Conservation (phyloP, 2,797 vertebrate species). For the Danionella dracula region DNA sequence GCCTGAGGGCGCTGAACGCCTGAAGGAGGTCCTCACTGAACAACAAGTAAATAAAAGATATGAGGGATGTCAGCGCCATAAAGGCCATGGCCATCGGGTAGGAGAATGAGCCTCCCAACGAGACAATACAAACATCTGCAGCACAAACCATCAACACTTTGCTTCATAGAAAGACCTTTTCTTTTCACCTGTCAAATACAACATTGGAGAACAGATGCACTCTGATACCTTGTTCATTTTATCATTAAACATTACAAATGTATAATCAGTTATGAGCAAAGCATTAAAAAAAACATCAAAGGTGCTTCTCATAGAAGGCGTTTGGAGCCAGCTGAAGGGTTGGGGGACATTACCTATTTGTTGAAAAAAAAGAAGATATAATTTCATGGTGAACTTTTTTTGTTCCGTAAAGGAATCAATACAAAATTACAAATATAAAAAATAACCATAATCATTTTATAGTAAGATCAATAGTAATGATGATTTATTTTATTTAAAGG, state of each 20-base stretch:
- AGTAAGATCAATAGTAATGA: too few relatives aligned
- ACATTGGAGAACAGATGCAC: neutral
- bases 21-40: slow-evolving; percentile 44
- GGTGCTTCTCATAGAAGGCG: neutral
- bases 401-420: too few relatives aligned
- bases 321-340: neutral
- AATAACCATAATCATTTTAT: too few relatives aligned
- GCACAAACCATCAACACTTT: slow-evolving; percentile 28
- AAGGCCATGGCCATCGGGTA: slow-evolving; percentile 30
- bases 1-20: slow-evolving; percentile 46
- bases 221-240: neutral
- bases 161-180: slow-evolving; percentile 5
- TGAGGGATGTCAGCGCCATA: slow-evolving; percentile 39
- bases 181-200: slow-evolving; percentile 9
- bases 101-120: slow-evolving; percentile 8
- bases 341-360: too few relatives aligned
- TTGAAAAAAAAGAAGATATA: too few relatives aligned
- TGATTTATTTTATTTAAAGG: too few relatives aligned
- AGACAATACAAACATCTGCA: slow-evolving; percentile 30
- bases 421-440: too few relatives aligned
- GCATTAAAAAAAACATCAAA: slow-evolving; percentile 7
- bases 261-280: neutral
- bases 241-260: neutral
- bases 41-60: slow-evolving; percentile 51
- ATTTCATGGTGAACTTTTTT: too few relatives aligned